Base-by-base conservation (phyloP, 2,797 vertebrate genomes). In the Galago senegalensis region DNA sequence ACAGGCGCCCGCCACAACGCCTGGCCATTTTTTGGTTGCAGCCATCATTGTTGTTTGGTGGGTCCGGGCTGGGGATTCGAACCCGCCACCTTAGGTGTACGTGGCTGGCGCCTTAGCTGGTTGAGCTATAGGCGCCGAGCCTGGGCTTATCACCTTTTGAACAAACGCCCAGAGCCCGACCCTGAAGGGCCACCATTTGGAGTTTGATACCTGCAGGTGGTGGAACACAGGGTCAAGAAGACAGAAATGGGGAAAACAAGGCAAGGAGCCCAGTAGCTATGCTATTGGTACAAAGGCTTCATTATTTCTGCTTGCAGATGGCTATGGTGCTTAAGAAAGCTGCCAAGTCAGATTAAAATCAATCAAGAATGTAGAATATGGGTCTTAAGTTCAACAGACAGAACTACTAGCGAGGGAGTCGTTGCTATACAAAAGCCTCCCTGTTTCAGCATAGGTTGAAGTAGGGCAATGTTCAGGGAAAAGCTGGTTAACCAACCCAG, bases 331-430 rank as follows among this genome's bases (percentile, higher is more conserved):
- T 98, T 98, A 96, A 97, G 98, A 97, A 98, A 97, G 94, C 98
- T 98, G 98, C 97, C 98, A 98, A 97, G 87, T 97, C 91, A 96
- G 95, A 98, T 98, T 97, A 98, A 98, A 98, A 98, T 98, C 97
- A 98, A 97, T 98, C 97, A 98, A 96, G 97, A 98, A 98, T 98
- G 97, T 97, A 97, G 98, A 98, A 98, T 98, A 95, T 94, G 92
- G 96, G 96, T 96, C 97, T 97, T 97, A 95, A 81, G 91, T 97
- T 98, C 97, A 97, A 97, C 92, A 97, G 4, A 1, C 90, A 96
- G 97, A 98, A 94, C 97, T 96, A 91, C 95, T 92, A 96, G 76
- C 61, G 84, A 96, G 91, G 96, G 97, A 96, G 98, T 97, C 77
- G 25, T 95, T 70, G 94, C 90, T 87, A 0, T 97, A 98, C 96